phyloP scores from a whole-genome alignment of 2,888 invertebrate genomes.

The Byasa hedistus region DNA sequence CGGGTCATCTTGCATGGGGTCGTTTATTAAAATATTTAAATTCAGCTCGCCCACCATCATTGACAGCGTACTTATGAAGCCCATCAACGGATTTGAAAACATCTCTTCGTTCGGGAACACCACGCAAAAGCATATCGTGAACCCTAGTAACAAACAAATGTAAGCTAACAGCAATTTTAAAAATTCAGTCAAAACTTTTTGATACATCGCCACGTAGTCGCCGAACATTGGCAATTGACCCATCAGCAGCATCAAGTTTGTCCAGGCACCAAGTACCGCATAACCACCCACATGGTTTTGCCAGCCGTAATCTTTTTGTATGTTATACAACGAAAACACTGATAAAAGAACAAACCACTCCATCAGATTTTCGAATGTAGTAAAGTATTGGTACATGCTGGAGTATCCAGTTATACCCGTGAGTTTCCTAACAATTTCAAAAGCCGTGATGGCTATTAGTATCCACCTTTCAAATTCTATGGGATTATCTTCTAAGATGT shows the following conservation, averaged over 20 bases:
- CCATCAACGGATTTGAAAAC: conserved; percentile 90
- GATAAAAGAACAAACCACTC: conserved; percentile 93
- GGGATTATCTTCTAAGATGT: conserved; percentile 86
- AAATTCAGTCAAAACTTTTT: conserved; percentile 90
- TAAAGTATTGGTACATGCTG: conserved; percentile 87
- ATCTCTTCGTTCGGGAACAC: conserved; percentile 90
- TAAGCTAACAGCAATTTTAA: conserved; percentile 90
- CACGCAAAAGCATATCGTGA: conserved; percentile 92
- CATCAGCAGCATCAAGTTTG: conserved; percentile 92
- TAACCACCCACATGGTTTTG: conserved; percentile 93
- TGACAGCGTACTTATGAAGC: conserved; percentile 89
- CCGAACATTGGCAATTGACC: conserved; percentile 93
- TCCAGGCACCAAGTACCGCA: conserved; percentile 91
- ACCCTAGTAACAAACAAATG: conserved; percentile 89
- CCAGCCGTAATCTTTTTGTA: conserved; percentile 89
- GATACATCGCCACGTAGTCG: conserved; percentile 94
- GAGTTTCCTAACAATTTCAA: conserved; percentile 88
- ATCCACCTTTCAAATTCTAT: conserved; percentile 91
- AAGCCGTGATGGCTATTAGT: conserved; percentile 86
- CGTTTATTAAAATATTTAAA: conserved; percentile 86
- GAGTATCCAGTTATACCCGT: conserved; percentile 90
- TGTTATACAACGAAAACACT: conserved; percentile 89
- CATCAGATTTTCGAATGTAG: conserved; percentile 90
- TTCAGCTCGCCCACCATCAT: conserved; percentile 95
- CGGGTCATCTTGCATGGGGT: conserved; percentile 84